Evolutionary conservation across 1,140 invertebrate genomes (phyloP), one percentile per base, ranked within the genome.

Genomic region (Brachionus calyciflorus): DNA sequence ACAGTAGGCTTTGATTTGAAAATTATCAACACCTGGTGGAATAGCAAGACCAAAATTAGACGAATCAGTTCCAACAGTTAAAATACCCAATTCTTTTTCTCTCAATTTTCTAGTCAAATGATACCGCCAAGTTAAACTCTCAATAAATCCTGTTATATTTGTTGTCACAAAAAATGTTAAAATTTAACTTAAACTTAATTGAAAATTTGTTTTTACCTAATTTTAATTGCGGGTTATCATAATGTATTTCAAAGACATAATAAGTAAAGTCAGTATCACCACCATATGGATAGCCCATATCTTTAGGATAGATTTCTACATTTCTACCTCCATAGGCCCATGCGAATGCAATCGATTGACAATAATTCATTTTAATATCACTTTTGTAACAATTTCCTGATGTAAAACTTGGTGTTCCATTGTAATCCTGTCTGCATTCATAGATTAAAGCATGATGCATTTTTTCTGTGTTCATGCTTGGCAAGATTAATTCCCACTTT

Each of bases 1-100:
- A 81, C 96, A 99, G 82, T 95, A 92, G 9, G 93, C 95, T 33
- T 89, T 91, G 2, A 99, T 83, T 0, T 88, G 83, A 82, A 98
- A 98, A 1, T 87, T 76, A 0, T 78, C 26, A 79, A 92, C 90
- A 12, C 87, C 84, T 0, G 93, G 95, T 0, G 96, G 96, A 73
- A 99, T 94, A 0, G 93, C 94, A 92, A 98, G 98, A n/a, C 12
- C 33, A 10, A 40, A 41, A 6, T 0, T 0, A 6, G 19, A 17
- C 3, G 51, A 60, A 3, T 17, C 37, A 9, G 40, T 60, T n/a
- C 73, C 73, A 26, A 76, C 26, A 4, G 73, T 76, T 17, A 40
- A 57, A 76, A 41, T 6, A 4, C 73, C 73, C 1, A 76, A 19
- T 17, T 76, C 73, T 17, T 76, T 46, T 26, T 21, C 19, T 37